A percentile compares a stretch with the other conserved stretches of the same genome.
These are phyloP conservation scores for Baronia brevicornis DNA, from an alignment of 2,888 invertebrate genomes.

Conservation along the genomic window DNA sequence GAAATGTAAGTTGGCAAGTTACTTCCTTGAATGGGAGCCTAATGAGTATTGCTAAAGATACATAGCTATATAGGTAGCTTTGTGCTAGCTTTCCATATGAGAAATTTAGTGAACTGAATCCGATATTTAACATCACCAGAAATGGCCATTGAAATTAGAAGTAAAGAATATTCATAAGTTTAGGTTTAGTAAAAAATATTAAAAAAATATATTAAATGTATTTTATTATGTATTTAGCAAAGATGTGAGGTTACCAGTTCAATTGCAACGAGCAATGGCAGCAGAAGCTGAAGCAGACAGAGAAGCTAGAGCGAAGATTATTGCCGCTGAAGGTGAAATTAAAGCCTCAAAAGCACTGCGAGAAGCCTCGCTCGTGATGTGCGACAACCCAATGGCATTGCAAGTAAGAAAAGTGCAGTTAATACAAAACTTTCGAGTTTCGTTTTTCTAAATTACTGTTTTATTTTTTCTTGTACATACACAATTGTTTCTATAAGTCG, in stretches of 20 bases:
- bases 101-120: no score
- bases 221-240: slow-evolving; percentile 36
- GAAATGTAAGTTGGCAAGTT: slow-evolving; percentile 84
- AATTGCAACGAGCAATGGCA: slow-evolving; percentile 81
- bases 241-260: slow-evolving; percentile 70
- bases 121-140: no score
- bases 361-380: slow-evolving; percentile 91
- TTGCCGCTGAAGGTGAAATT: slow-evolving; percentile 87
- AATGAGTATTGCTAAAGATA: no score
- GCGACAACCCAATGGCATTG: slow-evolving; percentile 85
- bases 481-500: no score
- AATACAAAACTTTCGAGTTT: no score
- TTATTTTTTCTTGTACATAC: no score
- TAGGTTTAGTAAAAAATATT: no score
- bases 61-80: no score
- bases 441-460: no score
- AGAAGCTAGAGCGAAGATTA: slow-evolving; percentile 81
- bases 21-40: not conserved
- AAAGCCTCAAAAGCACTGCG: slow-evolving; percentile 88
- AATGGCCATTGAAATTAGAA: no score
- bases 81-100: no score
- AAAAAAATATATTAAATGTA: not conserved
- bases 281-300: slow-evolving; percentile 81
- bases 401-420: slow-evolving; percentile 45
- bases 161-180: no score